These are phyloP conservation scores for Helicoverpa armigera DNA, from an alignment of 1,140 invertebrate species.

Conservation along the genomic window DNA sequence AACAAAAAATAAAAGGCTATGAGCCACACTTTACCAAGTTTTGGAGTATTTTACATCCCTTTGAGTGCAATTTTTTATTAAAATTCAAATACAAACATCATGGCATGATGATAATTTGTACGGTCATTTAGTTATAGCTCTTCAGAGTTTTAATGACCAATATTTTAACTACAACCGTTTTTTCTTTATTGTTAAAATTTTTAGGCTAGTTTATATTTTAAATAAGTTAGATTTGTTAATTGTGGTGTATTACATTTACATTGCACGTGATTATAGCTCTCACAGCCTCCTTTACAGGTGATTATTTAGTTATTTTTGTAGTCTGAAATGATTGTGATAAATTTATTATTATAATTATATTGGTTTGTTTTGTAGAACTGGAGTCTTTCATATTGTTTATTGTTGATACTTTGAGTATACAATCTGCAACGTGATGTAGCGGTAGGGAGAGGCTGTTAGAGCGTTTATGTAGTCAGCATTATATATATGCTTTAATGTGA, in stretches of 20 bases:
- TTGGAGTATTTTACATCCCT: slow-evolving; percentile 85
- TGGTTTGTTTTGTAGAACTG: slow-evolving; percentile 70
- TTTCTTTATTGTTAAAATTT: slow-evolving; percentile 86
- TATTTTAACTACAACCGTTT: slow-evolving; percentile 83
- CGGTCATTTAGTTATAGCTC: slow-evolving; percentile 86
- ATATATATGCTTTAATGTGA: slow-evolving; percentile 88
- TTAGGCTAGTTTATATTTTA: slow-evolving; percentile 86
- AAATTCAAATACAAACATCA: slow-evolving; percentile 79
- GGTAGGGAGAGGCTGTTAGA: slow-evolving; percentile 81
- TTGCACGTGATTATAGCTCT: slow-evolving; percentile 81
- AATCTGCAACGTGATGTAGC: slow-evolving; percentile 50
- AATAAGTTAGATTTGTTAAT: slow-evolving; percentile 86
- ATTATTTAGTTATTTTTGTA: slow-evolving; percentile 76
- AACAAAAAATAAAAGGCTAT: slow-evolving; percentile 74
- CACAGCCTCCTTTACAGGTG: slow-evolving; percentile 77
- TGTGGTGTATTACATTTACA: slow-evolving; percentile 84
- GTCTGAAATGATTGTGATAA: slow-evolving; percentile 84
- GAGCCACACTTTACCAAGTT: slow-evolving; percentile 78
- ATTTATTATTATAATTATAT: slow-evolving; percentile 70
- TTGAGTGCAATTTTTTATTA: slow-evolving; percentile 80
- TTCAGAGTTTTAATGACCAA: slow-evolving; percentile 85
- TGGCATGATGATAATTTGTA: slow-evolving; percentile 77
- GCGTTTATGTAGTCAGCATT: slow-evolving; percentile 86
- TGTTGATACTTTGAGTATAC: slow-evolving; percentile 79
- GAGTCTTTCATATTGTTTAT: slow-evolving; percentile 81